Evolutionary conservation across 2,113 vertebrate species (phyloP), one percentile per base, ranked within the genome.

Genomic region (Atractosteus spatula): DNA sequence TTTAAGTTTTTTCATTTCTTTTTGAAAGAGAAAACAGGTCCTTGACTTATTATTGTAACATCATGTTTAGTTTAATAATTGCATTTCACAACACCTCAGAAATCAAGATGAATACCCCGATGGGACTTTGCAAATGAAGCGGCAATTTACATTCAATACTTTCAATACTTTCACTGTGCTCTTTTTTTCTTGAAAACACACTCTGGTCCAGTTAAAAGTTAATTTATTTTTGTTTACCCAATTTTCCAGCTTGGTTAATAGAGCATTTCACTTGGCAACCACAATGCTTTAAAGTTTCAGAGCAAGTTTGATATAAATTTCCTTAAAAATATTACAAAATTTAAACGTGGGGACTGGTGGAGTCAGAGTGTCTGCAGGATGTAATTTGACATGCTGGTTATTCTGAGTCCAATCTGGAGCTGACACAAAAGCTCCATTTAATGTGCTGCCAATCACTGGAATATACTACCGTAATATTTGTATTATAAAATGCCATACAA

Each of bases 381-480:
- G 81, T 89, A 91, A 89, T 82, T 83, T 84, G 85, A 87, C 78
- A 82, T 88, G 82, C 80, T 83, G 79, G 80, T 86, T 89, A 85
- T 84, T 82, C 82, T 67, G 64, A 83, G 79, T 81, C 78, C 79
- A 83, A 82, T 87, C 80, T 77, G 73, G 73, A 80, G 81, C 81
- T 79, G 82, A 86, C 87, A 86, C 84, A 91, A 84, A 77, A 88
- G 85, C 81, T 87, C 81, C 83, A 80, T 86, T 90, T 88, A 81
- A 90, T 84, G 81, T 81, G 77, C 83, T 85, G 84, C 80, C 84
- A 88, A 84, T 88, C 89, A 87, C 75, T 79, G 62, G 66, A 70
- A 79, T 82, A 78, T 65, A 75, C 77, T 83, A 79, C 85, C 86
- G 59, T 83, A 85, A 89, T 82, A 80, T 74, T 80, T 81, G 1